Evolutionary conservation across 2,888 invertebrate species (phyloP), one percentile per base, ranked within the genome.

Genomic region (Lapara coniferarum): DNA sequence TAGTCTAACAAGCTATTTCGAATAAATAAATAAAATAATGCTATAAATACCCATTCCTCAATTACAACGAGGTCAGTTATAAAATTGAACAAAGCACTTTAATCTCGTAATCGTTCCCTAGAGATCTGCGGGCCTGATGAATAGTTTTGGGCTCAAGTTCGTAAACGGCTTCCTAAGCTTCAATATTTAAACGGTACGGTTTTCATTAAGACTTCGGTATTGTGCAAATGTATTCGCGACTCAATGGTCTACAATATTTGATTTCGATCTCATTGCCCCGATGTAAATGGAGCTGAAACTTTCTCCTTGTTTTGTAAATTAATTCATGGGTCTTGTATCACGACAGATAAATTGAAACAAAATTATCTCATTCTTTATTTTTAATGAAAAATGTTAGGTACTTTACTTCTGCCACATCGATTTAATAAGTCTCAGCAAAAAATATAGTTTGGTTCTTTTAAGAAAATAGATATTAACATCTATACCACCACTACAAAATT

Each of bases 191-290:
- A 52, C 67, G 44, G 46, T 46, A 67, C 71, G 58, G 66, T 73
- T 71, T 73, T 76, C 78, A 79, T 79, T 80, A 78, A 67, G 70
- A 71, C 52, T 51, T n/a, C 12, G 56, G 63, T 44, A 67, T 71
- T 71, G 67, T 69, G 56, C 67, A 71, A 70, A 70, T 68, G 66
- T 71, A 66, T 51, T 51, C 56, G 55, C 69, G 66, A 66, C 56
- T 75, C 78, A 78, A 69, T 75, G 75, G 75, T 73, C 77, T 70
- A 73, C 57, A 57, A 72, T 72, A 72, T 70, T 72, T 67, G 70
- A 72, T 69, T 69, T 68, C 16, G 66, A 70, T 75, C 70, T 75
- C 72, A 63, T 8, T 13, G 19, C 19, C 4, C 63, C 16, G 46
- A 16, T 63, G 46, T 63, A 46, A 63, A 19, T 49, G 63, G 63